phyloP scores from a whole-genome alignment of 2,888 invertebrate genomes.

The Phlogophora meticulosa region DNA sequence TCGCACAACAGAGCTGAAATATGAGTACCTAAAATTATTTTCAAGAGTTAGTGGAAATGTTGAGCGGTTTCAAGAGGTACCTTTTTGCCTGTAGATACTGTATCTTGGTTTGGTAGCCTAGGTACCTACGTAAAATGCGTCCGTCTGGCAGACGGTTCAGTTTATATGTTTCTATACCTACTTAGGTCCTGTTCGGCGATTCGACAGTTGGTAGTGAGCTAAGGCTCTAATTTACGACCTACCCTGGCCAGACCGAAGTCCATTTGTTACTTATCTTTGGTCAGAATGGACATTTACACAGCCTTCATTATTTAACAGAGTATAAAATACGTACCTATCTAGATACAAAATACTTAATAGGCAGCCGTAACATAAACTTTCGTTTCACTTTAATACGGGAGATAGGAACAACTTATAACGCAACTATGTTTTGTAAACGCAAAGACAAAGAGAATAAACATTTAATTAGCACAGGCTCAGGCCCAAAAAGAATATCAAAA shows the following conservation, averaged over 20 bases:
- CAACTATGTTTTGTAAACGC: too few relatives aligned
- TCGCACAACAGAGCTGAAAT: neutral
- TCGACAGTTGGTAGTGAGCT: constrained; percentile 10
- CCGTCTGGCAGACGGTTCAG: neutral
- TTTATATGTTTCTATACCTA: neutral
- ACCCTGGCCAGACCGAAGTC: neutral
- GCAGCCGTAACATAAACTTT: neutral
- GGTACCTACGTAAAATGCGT: neutral
- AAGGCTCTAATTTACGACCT: constrained; percentile 26
- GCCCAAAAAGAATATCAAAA: too few relatives aligned
- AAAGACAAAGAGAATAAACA: too few relatives aligned
- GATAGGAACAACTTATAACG: too few relatives aligned
- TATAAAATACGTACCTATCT: constrained; percentile 1
- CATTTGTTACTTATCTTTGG: constrained; percentile 38
- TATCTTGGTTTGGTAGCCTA: neutral
- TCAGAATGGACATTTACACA: constrained; percentile 18
- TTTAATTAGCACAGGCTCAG: too few relatives aligned
- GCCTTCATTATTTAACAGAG: neutral
- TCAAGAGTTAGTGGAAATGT: neutral
- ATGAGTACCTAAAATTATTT: constrained; percentile 7
- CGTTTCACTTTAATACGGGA: too few relatives aligned
- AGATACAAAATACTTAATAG: neutral
- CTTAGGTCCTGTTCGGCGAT: neutral
- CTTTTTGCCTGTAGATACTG: neutral
- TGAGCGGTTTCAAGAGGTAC: neutral